Percentiles rank a stretch among this genome's conserved stretches.
Conservation (phyloP, 2,888 invertebrate genomes). For the Thera obeliscata region DNA sequence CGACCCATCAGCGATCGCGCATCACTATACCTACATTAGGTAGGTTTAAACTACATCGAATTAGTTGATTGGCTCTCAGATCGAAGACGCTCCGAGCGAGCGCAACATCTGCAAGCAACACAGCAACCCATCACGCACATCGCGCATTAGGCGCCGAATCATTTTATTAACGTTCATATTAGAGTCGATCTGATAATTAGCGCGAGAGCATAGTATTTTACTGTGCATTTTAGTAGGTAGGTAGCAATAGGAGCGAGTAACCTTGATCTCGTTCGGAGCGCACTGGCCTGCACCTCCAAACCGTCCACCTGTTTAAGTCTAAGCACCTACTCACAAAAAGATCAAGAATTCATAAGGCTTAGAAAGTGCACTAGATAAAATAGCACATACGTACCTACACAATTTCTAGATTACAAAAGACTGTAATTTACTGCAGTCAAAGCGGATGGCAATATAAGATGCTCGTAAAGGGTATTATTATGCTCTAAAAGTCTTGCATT, state of each 20-base stretch:
- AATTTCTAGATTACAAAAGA: conserved; percentile 36
- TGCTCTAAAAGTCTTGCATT: conserved; percentile 30
- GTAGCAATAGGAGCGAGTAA: conserved; percentile 60
- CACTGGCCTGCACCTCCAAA: conserved; percentile 46
- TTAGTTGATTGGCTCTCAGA: conserved; percentile 21
- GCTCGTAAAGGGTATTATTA: conserved; percentile 43
- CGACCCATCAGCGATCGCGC: conserved; percentile 47
- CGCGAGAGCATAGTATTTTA: conserved; percentile 45
- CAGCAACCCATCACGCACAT: conserved; percentile 18
- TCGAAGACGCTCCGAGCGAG: conserved; percentile 30
- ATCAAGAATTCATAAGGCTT: conserved; percentile 42
- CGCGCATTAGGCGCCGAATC: conserved; percentile 26
- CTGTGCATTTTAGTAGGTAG: conserved; percentile 29
- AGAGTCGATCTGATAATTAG: conserved; percentile 63
- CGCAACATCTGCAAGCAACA: conserved; percentile 18
- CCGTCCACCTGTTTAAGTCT: conserved; percentile 60
- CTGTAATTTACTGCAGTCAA: conserved; percentile 46
- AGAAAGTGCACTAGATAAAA: conserved; percentile 45
- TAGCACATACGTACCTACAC: conserved; percentile 25
- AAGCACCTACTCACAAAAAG: conserved; percentile 45
- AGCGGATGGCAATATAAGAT: conserved; percentile 31
- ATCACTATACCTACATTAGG: conserved; percentile 19
- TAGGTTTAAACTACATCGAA: conserved; percentile 13
- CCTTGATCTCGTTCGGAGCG: conserved; percentile 73
- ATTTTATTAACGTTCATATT: conserved; percentile 53